Evolutionary conservation across 2,797 vertebrate species (phyloP), one percentile per base, ranked within the genome.

Genomic region (Phataginus tetradactyla): DNA sequence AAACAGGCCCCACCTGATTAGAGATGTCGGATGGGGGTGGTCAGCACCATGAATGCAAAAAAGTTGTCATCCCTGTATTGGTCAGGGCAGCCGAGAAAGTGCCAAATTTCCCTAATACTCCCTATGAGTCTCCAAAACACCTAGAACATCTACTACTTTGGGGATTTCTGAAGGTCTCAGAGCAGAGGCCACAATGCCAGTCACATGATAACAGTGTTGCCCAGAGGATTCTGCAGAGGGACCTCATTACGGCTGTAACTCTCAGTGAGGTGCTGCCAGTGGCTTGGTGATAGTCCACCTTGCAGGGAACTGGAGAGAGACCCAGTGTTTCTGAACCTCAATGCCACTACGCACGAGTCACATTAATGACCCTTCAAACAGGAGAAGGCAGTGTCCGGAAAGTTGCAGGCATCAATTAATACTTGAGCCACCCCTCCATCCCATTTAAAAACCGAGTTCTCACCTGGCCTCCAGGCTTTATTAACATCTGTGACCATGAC

Each of bases 401-500:
- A 55, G 59, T 12, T 2, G 45, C 32, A 39, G 53, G 39, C 11
- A 21, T 5, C 68, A 4, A 57, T 75, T 55, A 80, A 85, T 72
- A 37, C 34, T 17, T 10, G 29, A 45, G 53, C 23, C 34, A 45
- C 39, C 9, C 61, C 86, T 66, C 17, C 4, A 72, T 29, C 3
- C 7, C 34, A 72, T 7, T 4, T 78, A 59, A 63, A 92, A 59
- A 34, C 39, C 53, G 39, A 78, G 23, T 15, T 85, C 57, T 27
- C 3, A 23, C 4, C 37, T 53, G 20, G 53, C 39, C 3, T 11
- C 23, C 9, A 1, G 10, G 27, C 20, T n/a, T 15, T 66, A 66
- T 12, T 3, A 3, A 32, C 39, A 25, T 6, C 8, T 39, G 1
- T 0, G 10, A 64, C 12, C 32, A n/a, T 4, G 21, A 21, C 13